These are phyloP conservation scores for Arenaria interpres DNA, from an alignment of 2,113 vertebrate genomes.

Conservation along the genomic window DNA sequence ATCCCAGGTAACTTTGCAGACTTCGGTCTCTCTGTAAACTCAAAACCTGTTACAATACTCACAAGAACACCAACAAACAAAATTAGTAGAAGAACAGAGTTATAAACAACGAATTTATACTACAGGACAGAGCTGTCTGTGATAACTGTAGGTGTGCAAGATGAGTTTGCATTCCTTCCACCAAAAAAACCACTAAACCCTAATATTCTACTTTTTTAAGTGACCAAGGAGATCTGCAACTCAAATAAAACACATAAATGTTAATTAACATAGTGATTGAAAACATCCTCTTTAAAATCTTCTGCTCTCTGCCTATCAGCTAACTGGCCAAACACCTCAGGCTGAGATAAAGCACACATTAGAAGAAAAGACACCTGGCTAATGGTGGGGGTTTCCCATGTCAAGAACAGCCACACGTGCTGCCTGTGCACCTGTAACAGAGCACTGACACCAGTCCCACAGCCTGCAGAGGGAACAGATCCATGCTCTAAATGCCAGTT, in stretches of 20 bases:
- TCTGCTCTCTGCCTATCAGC: background rate
- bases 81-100: background rate
- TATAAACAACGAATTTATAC: background rate
- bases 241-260: background rate
- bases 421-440: fast-evolving
- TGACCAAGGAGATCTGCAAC: background rate
- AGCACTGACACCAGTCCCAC: background rate
- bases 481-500: background rate
- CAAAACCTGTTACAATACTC: background rate
- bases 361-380: background rate
- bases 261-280: background rate
- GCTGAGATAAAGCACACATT: background rate
- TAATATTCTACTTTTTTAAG: background rate
- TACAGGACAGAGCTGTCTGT: background rate
- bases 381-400: background rate
- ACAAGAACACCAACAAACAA: background rate
- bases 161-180: background rate
- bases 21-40: background rate
- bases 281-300: background rate
- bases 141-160: background rate
- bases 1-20: background rate
- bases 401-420: background rate
- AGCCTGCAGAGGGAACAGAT: background rate
- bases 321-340: background rate
- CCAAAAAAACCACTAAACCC: background rate